A percentile compares a stretch with the other conserved stretches of the same genome.
These are phyloP conservation scores for Sciurus carolinensis DNA, from an alignment of 2,797 vertebrate species.

Conservation along the genomic window DNA sequence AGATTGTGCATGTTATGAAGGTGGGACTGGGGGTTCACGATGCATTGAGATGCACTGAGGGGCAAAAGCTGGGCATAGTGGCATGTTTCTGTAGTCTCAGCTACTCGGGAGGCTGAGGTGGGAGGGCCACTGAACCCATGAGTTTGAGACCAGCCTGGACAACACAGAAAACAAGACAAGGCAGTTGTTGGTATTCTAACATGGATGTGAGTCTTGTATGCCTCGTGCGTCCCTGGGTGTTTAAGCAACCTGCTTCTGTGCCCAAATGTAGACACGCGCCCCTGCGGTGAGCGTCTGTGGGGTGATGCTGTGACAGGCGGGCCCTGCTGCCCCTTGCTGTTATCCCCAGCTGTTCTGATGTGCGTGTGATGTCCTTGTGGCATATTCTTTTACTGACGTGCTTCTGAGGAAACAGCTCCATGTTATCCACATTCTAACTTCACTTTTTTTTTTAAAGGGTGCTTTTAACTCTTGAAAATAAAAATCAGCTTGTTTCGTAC, in stretches of 20 bases:
- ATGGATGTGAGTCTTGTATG: constrained; percentile 63
- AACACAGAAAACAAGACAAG: too few relatives aligned
- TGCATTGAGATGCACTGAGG: background rate
- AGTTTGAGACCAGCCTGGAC: too few relatives aligned
- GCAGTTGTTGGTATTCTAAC: constrained; percentile 54
- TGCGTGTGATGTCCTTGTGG: background rate
- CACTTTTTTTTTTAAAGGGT: constrained; percentile 79
- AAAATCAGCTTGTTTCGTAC: constrained; percentile 85
- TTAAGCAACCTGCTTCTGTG: constrained; percentile 21
- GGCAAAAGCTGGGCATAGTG: background rate
- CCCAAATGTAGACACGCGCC: background rate
- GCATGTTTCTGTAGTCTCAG: background rate
- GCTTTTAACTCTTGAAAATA: constrained; percentile 79
- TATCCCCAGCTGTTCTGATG: background rate
- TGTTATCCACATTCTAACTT: constrained; percentile 74
- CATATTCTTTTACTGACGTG: constrained; percentile 61
- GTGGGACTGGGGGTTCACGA: background rate
- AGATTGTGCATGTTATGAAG: background rate
- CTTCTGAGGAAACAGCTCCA: constrained; percentile 63
- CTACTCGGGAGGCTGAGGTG: too few relatives aligned
- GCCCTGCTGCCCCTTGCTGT: too few relatives aligned
- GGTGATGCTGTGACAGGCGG: background rate
- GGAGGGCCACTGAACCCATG: too few relatives aligned
- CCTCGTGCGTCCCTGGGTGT: constrained; percentile 72
- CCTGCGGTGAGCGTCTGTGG: background rate